Conservation (phyloP, 2,888 invertebrate species). For the Macaria liturata region DNA sequence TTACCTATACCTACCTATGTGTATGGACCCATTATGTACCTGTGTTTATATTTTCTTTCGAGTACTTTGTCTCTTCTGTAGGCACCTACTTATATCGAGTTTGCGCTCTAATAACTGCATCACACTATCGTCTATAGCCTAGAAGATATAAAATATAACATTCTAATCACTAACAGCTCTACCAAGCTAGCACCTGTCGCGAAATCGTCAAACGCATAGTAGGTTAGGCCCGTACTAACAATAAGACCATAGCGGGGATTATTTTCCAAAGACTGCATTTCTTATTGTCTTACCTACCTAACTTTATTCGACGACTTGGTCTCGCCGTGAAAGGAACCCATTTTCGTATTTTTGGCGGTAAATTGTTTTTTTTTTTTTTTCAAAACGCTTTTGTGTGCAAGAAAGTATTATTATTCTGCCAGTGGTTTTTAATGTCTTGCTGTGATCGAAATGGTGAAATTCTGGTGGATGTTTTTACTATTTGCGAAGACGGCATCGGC, state of each 20-base stretch:
- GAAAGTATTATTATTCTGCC: constrained; percentile 36
- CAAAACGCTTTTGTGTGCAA: constrained; percentile 21
- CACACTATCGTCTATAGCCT: not conserved
- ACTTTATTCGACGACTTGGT: constrained; percentile 68
- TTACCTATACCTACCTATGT: no score
- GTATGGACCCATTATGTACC: no score
- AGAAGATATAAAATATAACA: not conserved
- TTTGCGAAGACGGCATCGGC: constrained; percentile 74
- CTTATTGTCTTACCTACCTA: constrained; percentile 60
- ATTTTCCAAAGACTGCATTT: constrained; percentile 76
- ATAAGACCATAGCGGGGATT: constrained; percentile 64
- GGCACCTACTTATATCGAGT: constrained; percentile 37
- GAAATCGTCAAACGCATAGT: constrained; percentile 39
- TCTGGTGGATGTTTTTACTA: constrained; percentile 79
- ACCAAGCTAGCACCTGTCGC: constrained; percentile 45
- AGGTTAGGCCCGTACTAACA: constrained; percentile 36
- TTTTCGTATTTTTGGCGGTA: constrained; percentile 38
- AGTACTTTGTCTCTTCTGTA: no score
- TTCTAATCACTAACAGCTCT: not conserved
- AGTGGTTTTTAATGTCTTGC: constrained; percentile 62
- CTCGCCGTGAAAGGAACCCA: constrained; percentile 66
- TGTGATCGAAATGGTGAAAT: constrained; percentile 75
- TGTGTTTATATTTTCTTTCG: no score
- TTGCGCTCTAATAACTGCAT: constrained; percentile 67
- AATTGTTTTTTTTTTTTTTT: constrained; percentile 41